phyloP scores from a whole-genome alignment of 35 echinoderm and acorn worm species.

The Patiria miniata region DNA sequence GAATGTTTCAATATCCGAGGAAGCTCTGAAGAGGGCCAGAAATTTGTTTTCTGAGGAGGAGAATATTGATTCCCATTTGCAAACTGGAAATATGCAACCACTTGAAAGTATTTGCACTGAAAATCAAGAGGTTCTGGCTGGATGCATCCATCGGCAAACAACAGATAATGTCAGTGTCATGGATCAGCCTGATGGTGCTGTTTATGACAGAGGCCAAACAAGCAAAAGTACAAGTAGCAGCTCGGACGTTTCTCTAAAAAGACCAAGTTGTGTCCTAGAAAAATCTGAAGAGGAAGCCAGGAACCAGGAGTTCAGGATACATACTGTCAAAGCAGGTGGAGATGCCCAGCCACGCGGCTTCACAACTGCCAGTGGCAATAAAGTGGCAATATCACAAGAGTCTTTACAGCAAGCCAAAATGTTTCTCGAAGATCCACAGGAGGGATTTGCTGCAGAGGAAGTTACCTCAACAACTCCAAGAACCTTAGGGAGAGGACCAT shows the following conservation, averaged over 20 bases:
- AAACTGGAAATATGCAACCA: background rate
- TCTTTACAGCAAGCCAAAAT: slow-evolving; percentile 1
- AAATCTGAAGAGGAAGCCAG: too few relatives aligned
- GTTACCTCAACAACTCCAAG: background rate
- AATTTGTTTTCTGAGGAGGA: slow-evolving; percentile 46
- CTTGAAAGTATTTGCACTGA: background rate
- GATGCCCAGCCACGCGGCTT: slow-evolving; percentile 8
- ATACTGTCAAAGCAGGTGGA: too few relatives aligned
- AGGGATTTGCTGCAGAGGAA: background rate
- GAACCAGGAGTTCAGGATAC: too few relatives aligned
- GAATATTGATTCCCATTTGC: background rate
- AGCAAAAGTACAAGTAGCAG: too few relatives aligned
- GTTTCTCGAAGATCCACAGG: slow-evolving; percentile 11
- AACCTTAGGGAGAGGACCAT: background rate
- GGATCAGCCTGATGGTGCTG: too few relatives aligned
- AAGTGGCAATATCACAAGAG: slow-evolving; percentile 13
- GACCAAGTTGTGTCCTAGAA: too few relatives aligned
- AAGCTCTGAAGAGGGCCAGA: slow-evolving; percentile 58
- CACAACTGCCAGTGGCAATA: slow-evolving; percentile 43
- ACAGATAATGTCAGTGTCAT: too few relatives aligned
- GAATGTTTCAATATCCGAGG: slow-evolving; percentile 53
- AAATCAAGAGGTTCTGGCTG: background rate
- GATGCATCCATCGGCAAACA: too few relatives aligned
- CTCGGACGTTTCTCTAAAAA: too few relatives aligned
- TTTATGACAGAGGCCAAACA: too few relatives aligned